Evolutionary conservation across 2,888 invertebrate species (phyloP).

Genomic region (Orchestes rusci): DNA sequence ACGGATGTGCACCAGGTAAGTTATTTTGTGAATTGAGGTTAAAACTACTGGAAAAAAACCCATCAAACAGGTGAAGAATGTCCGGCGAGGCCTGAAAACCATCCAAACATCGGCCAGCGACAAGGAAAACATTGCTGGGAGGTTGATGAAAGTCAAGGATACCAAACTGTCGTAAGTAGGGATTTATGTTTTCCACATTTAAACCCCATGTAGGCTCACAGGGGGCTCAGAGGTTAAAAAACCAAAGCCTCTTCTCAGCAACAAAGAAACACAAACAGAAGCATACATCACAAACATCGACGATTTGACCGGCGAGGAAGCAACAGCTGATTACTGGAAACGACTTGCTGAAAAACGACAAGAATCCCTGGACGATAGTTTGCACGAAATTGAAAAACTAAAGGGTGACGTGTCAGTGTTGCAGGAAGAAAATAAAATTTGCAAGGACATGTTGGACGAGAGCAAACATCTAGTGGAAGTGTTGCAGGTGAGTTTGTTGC

Average conservation of each 20-base stretch:
- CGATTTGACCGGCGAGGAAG: constrained; percentile 63
- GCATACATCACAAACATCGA: constrained; percentile 52
- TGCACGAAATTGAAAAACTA: constrained; percentile 62
- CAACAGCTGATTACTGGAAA: constrained; percentile 72
- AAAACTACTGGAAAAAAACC: no score
- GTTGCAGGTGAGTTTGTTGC: constrained; percentile 50
- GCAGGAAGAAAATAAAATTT: constrained; percentile 57
- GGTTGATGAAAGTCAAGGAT: constrained; percentile 38
- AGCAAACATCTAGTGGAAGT: constrained; percentile 68
- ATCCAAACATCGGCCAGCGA: constrained; percentile 64
- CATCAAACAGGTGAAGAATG: constrained; percentile 53
- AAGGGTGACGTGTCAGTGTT: constrained; percentile 45
- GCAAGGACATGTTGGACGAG: constrained; percentile 68
- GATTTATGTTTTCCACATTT: neutral
- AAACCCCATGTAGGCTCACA: neutral
- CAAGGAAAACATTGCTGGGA: constrained; percentile 70
- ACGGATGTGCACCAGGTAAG: constrained; percentile 37
- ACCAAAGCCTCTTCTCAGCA: constrained; percentile 44
- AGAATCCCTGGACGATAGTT: constrained; percentile 61
- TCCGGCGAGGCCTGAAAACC: constrained; percentile 65
- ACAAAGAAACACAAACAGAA: constrained; percentile 58
- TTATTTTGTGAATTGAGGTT: no score
- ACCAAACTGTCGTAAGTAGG: neutral
- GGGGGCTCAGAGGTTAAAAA: constrained; percentile 22
- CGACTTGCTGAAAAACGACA: constrained; percentile 67